Base-by-base conservation (phyloP, 2,888 invertebrate genomes). In the Cerastis rubricosa region DNA sequence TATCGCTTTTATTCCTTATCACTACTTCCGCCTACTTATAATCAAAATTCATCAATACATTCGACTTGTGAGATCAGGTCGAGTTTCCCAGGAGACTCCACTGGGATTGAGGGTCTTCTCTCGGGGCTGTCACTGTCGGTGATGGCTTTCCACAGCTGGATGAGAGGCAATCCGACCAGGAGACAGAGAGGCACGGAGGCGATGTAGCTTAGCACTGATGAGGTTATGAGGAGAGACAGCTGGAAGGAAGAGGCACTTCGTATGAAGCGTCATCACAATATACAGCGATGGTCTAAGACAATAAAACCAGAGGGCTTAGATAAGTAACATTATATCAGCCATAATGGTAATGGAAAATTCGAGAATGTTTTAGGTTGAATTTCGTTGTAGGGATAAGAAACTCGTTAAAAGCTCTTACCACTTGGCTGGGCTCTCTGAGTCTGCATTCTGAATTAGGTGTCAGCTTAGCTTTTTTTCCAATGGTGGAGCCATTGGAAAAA, bases 131-230 rank as follows among this genome's bases (percentile, higher is more conserved):
- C 90, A 5, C 89, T 86, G 1, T 88, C 88, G 0, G 92, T 89
- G 40, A 91, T 65, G 0, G 94, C 94, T 82, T 94, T 94, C 94
- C 94, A 96, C 35, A 96, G 91, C 85, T 96, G 94, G 1, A 95
- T 91, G n/a, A 91, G 89, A 0, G 96, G 96, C 61, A 96, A 84
- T 80, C 96, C 96, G 22, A 96, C 90, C 8, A 96, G 85, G 14
- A 96, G 91, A 45, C 94, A 95, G 25, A 95, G 89, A 0, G 96
- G 96, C 0, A 95, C 80, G 0, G 96, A 91, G 0, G 89, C 90
- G 4, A 93, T 63, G 88, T 94, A 94, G 4, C 94, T 93, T 5
- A 96, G 86, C 0, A 93, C 91, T 8, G 95, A 93, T 1, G 94
- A 89, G 6, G 95, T 93, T 68, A 96, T 93, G 3, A 95, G 84